Percentiles rank a stretch among this genome's conserved stretches.
These are phyloP conservation scores for Oxygymnocypris stewartii DNA, from an alignment of 2,113 vertebrate genomes.

Conservation along the genomic window DNA sequence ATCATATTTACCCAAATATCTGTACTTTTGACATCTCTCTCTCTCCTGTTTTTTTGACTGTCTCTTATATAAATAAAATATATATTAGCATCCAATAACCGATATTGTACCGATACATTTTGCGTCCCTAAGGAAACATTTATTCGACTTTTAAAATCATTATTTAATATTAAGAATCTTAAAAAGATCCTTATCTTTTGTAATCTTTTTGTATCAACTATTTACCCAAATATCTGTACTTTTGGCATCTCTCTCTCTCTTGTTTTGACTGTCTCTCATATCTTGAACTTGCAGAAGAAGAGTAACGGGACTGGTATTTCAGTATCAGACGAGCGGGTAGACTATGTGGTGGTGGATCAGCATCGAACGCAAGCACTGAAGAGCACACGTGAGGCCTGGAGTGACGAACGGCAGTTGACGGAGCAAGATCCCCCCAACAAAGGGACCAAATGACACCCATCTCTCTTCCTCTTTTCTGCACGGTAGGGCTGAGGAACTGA, in stretches of 20 bases:
- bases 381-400: conserved; percentile 96
- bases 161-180: too few species aligned
- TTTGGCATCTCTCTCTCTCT: background rate
- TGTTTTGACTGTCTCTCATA: background rate
- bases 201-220: background rate
- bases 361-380: conserved; percentile 94
- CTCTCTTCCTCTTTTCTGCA: conserved; percentile 32
- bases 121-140: too few species aligned
- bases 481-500: conserved; percentile 37
- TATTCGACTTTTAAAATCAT: too few species aligned
- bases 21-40: background rate
- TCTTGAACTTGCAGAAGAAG: conserved; percentile 79
- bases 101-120: too few species aligned
- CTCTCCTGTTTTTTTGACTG: too few species aligned
- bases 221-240: background rate
- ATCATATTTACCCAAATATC: background rate
- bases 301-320: conserved; percentile 87
- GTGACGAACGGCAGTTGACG: conserved; percentile 91
- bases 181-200: too few species aligned
- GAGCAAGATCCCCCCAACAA: conserved; percentile 89
- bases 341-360: conserved; percentile 97
- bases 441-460: conserved; percentile 83
- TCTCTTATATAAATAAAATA: too few species aligned
- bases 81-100: too few species aligned
- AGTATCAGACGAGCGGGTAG: conserved; percentile 92